Evolutionary conservation across 2,888 invertebrate species (phyloP).

Genomic region (Conistra vaccinii): DNA sequence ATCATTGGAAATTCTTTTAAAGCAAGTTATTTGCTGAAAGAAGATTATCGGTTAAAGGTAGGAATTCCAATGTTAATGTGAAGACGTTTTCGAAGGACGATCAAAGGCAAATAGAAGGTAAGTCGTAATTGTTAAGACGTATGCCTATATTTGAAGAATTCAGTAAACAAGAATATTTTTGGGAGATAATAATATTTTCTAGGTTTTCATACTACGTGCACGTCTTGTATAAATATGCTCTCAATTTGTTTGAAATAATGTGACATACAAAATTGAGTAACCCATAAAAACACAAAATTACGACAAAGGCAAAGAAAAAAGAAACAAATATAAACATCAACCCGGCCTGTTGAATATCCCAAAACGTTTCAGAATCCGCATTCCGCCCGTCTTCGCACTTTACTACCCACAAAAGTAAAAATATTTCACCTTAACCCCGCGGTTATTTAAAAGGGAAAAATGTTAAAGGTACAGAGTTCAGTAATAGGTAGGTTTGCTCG

Average conservation of each 20-base stretch:
- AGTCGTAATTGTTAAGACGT: slow-evolving; percentile 37
- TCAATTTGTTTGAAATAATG: slow-evolving; percentile 17
- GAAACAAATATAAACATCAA: slow-evolving; percentile 50
- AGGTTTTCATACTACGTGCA: neutral
- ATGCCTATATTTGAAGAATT: slow-evolving; percentile 37
- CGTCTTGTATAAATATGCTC: neutral
- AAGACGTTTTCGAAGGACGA: slow-evolving; percentile 38
- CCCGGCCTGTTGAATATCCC: slow-evolving; percentile 59
- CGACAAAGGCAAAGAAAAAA: slow-evolving; percentile 26
- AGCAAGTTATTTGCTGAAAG: slow-evolving; percentile 62
- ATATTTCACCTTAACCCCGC: slow-evolving; percentile 61
- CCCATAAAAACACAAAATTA: slow-evolving; percentile 28
- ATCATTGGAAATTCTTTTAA: slow-evolving; percentile 71
- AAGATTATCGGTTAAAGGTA: slow-evolving; percentile 61
- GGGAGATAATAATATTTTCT: neutral
- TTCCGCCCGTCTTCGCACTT: slow-evolving; percentile 55
- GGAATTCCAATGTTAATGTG: slow-evolving; percentile 54
- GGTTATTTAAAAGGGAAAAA: slow-evolving; percentile 64
- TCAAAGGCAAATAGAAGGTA: slow-evolving; percentile 48
- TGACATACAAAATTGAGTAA: slow-evolving; percentile 8
- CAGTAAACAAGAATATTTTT: slow-evolving; percentile 23
- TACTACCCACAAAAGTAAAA: slow-evolving; percentile 62
- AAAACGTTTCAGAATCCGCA: slow-evolving; percentile 58
- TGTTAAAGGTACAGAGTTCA: slow-evolving; percentile 54
- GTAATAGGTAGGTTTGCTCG: slow-evolving; percentile 54